Evolutionary conservation across 30 jellyfish, hydroid and myxozoan genomes (phyloP).

Genomic region (Cassiopea andromeda): DNA sequence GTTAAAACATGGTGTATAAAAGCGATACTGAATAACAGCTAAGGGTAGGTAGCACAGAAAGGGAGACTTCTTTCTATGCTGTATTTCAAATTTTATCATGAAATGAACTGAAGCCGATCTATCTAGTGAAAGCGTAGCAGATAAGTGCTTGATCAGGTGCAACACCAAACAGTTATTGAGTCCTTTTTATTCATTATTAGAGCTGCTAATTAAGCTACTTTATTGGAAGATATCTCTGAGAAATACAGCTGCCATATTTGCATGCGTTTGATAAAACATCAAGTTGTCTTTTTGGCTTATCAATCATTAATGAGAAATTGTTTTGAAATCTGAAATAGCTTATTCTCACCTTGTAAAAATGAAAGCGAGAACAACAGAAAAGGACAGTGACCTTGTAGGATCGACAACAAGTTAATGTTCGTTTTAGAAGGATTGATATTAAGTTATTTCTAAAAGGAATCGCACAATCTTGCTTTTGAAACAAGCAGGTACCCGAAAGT

Average conservation of each 20-base stretch:
- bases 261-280: constrained; percentile 17
- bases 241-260: neutral
- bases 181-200: neutral
- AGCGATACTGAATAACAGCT: too few relatives aligned
- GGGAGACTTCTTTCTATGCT: too few relatives aligned
- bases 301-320: constrained; percentile 59
- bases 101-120: too few relatives aligned
- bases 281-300: constrained; percentile 68
- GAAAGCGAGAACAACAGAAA: neutral
- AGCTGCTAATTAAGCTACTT: neutral
- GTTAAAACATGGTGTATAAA: too few relatives aligned
- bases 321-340: constrained; percentile 47
- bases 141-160: too few relatives aligned
- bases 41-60: too few relatives aligned
- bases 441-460: neutral
- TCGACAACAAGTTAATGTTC: neutral
- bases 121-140: too few relatives aligned
- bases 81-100: too few relatives aligned
- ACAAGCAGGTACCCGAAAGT: constrained; percentile 63
- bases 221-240: neutral
- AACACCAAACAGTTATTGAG: too few relatives aligned
- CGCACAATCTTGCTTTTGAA: neutral
- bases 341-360: constrained; percentile 49
- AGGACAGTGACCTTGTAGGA: neutral
- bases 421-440: neutral